Conservation (phyloP, 2,797 vertebrate species). For the Melanotaenia boesemani region DNA sequence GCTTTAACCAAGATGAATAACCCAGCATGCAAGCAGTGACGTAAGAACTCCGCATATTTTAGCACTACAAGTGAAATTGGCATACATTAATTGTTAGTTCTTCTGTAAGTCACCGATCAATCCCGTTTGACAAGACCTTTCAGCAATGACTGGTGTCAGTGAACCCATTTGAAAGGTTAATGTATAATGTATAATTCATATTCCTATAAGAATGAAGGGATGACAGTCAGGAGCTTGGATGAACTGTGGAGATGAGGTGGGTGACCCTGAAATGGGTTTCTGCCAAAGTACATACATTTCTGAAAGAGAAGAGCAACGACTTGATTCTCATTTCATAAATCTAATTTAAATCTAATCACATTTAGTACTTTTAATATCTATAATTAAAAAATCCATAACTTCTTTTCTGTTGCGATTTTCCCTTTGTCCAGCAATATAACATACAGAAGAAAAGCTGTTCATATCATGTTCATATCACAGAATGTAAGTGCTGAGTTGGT, state of each 20-base stretch:
- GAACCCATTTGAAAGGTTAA: constrained; percentile 48
- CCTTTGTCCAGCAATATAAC: constrained; percentile 16
- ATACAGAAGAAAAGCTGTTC: constrained; percentile 7
- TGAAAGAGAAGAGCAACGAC: not conserved
- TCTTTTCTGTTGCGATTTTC: not conserved
- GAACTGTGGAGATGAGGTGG: constrained; percentile 25
- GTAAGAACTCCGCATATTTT: not conserved
- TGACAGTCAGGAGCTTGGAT: constrained; percentile 31
- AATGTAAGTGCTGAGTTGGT: constrained; percentile 5
- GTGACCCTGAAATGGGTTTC: constrained; percentile 25
- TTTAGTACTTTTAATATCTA: not conserved
- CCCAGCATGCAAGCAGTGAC: not conserved
- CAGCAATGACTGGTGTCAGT: constrained; percentile 20
- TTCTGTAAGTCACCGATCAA: constrained; percentile 23
- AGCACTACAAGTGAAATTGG: constrained; percentile 8
- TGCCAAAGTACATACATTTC: not conserved
- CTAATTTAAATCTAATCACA: too few species aligned
- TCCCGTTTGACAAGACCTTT: constrained; percentile 4
- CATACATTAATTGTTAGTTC: constrained; percentile 7
- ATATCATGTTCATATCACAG: constrained; percentile 3
- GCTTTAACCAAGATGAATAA: constrained; percentile 3
- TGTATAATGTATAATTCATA: constrained; percentile 44
- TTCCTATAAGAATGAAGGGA: constrained; percentile 23
- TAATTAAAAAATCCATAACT: not conserved
- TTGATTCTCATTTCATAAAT: not conserved